Conservation (phyloP, 2,113 vertebrate species). For the Rynchops niger region DNA sequence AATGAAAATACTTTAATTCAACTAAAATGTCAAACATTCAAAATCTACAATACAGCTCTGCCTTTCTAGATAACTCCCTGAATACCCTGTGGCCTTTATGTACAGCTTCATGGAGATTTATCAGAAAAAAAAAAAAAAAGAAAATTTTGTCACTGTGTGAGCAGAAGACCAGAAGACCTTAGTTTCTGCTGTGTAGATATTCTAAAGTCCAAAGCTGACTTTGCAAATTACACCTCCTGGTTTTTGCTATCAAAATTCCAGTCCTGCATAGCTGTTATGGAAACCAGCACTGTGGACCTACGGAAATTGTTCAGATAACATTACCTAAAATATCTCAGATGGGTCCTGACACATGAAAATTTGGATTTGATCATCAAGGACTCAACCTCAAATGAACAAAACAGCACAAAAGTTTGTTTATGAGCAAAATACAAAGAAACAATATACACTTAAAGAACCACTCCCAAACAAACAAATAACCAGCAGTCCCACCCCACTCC, state of each 20-base stretch:
- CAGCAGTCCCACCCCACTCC: fast-evolving
- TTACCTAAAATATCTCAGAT: neutral
- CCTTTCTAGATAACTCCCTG: neutral
- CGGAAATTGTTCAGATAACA: neutral
- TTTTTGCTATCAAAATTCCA: neutral
- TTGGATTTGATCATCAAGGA: neutral
- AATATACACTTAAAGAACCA: neutral
- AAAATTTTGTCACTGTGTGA: neutral
- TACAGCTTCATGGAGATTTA: neutral
- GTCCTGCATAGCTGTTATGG: neutral
- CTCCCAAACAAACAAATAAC: neutral
- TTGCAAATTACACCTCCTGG: neutral
- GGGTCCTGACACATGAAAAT: neutral
- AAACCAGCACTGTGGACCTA: neutral
- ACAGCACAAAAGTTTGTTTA: neutral
- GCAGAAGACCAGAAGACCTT: neutral
- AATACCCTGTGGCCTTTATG: neutral
- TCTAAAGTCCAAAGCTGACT: neutral
- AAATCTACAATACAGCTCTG: neutral
- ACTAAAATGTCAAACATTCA: neutral
- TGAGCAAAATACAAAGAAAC: neutral
- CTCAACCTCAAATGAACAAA: neutral
- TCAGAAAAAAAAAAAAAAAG: neutral
- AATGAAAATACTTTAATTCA: neutral
- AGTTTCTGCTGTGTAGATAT: neutral